Percentiles rank a stretch among this genome's conserved stretches.
phyloP scores from a whole-genome alignment of 2,888 invertebrate species.

The Kryphioiulus occultus region DNA sequence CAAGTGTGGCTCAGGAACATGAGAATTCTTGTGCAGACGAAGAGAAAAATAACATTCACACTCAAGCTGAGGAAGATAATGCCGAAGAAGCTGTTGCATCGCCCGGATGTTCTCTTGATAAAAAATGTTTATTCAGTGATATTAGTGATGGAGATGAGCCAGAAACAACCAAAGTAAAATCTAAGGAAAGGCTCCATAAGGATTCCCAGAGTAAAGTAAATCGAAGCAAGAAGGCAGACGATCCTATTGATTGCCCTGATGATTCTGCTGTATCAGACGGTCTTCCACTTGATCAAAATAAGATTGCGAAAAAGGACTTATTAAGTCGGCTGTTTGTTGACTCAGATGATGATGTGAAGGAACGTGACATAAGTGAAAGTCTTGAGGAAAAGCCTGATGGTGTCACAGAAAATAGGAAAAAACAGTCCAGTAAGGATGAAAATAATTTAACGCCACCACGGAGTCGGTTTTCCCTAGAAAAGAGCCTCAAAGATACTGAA shows the following conservation, averaged over 20 bases:
- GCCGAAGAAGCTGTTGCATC: background rate
- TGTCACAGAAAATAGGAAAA: background rate
- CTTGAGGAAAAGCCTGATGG: background rate
- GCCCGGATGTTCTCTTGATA: background rate
- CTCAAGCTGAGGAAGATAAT: background rate
- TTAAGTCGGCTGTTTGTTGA: background rate
- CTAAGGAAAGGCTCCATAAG: background rate
- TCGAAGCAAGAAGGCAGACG: background rate
- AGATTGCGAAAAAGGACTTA: background rate
- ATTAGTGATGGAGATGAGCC: conserved; percentile 57
- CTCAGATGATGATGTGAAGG: background rate
- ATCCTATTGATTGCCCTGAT: background rate
- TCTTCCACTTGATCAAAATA: conserved; percentile 11
- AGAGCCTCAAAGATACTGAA: background rate
- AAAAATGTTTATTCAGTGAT: conserved; percentile 37
- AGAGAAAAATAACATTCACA: background rate
- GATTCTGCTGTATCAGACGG: background rate
- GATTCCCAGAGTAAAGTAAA: background rate
- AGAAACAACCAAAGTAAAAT: conserved; percentile 52
- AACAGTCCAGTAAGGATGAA: no score
- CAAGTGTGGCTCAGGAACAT: background rate
- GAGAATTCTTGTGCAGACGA: background rate
- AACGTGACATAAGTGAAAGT: background rate
- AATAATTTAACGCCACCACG: no score
- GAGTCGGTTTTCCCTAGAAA: no score